Evolutionary conservation across 2,113 vertebrate genomes (phyloP).

Genomic region (Aptenodytes patagonicus): DNA sequence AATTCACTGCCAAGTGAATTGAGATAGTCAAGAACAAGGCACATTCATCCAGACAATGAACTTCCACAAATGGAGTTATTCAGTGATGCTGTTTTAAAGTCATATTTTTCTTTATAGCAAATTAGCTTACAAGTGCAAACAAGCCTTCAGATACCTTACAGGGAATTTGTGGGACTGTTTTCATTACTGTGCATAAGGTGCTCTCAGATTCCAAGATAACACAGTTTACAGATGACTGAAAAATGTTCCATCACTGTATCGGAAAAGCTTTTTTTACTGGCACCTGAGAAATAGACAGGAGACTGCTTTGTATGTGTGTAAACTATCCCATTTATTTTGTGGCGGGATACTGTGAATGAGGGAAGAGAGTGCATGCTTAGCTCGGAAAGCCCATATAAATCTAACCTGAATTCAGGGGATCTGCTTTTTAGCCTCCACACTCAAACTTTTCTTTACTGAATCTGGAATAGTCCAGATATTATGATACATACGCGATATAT

Average conservation of each 20-base stretch:
- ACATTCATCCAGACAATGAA: not conserved
- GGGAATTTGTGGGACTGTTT: not conserved
- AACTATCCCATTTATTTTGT: not conserved
- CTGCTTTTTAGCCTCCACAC: not conserved
- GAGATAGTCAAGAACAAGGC: not conserved
- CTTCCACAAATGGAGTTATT: not conserved
- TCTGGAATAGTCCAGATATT: not conserved
- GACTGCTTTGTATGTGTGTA: not conserved
- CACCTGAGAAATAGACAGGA: not conserved
- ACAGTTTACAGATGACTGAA: not conserved
- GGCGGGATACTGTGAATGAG: not conserved
- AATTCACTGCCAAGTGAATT: not conserved
- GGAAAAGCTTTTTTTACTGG: not conserved
- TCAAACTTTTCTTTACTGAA: not conserved
- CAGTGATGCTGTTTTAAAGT: not conserved
- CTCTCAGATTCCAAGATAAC: not conserved
- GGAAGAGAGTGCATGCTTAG: not conserved
- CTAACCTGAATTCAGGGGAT: not conserved
- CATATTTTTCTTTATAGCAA: not conserved
- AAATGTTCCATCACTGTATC: not conserved
- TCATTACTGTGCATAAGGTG: not conserved
- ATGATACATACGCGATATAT: fast-evolving
- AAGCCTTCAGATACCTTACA: not conserved
- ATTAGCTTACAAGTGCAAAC: not conserved
- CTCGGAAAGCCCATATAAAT: not conserved